Conservation (phyloP, 2,797 vertebrate species). For the Arremon brunneinucha region DNA sequence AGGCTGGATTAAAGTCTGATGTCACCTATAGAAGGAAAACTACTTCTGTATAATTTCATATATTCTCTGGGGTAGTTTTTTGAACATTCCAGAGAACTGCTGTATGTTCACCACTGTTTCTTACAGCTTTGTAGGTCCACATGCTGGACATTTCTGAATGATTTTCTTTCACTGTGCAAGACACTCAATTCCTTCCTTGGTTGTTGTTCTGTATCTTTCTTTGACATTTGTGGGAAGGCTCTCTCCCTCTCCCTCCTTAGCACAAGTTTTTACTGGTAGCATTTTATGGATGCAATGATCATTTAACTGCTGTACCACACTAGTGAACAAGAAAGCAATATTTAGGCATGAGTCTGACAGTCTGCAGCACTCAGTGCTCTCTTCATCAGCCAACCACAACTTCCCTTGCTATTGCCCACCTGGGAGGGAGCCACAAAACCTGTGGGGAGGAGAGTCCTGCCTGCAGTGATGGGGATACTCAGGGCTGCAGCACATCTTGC, state of each 20-base stretch:
- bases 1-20: not conserved
- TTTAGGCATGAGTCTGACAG: not conserved
- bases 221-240: not conserved
- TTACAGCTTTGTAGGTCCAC: not conserved
- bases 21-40: not conserved
- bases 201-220: not conserved
- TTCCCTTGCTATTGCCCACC: not conserved
- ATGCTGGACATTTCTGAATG: not conserved
- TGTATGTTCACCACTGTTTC: not conserved
- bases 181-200: not conserved
- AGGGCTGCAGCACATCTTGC: not conserved
- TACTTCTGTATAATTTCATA: not conserved
- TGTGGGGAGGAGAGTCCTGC: not conserved
- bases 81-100: not conserved
- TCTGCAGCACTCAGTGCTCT: not conserved
- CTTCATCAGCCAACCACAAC: not conserved
- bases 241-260: not conserved
- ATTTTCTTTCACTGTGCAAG: not conserved
- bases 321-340: not conserved
- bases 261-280: not conserved
- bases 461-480: not conserved
- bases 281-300: not conserved
- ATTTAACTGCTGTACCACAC: not conserved
- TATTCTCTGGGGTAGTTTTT: not conserved
- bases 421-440: not conserved